Evolutionary conservation across 1,140 invertebrate species (phyloP).

Genomic region (Coboldia fuscipes): DNA sequence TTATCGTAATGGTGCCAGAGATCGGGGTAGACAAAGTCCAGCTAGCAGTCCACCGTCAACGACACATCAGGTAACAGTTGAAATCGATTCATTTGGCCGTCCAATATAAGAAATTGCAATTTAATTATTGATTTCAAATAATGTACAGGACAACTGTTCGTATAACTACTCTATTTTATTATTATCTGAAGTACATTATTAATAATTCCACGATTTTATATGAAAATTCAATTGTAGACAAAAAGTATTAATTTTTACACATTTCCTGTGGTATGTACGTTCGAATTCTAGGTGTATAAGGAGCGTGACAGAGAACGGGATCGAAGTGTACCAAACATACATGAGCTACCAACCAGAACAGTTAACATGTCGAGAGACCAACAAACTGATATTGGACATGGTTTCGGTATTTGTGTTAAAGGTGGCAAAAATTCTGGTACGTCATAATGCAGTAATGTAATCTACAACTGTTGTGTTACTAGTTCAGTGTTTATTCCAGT

Average conservation of each 20-base stretch:
- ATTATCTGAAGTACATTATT: too few relatives aligned
- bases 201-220: too few relatives aligned
- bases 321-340: slow-evolving; percentile 35
- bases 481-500: too few relatives aligned
- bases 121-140: too few relatives aligned
- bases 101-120: too few relatives aligned
- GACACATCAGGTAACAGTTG: slow-evolving; percentile 32
- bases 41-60: slow-evolving; percentile 52
- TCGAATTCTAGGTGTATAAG: slow-evolving; percentile 8
- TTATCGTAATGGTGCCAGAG: slow-evolving; percentile 18
- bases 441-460: too few relatives aligned
- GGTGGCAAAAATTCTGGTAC: slow-evolving; percentile 68
- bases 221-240: too few relatives aligned
- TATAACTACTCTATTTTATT: too few relatives aligned
- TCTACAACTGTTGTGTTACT: too few relatives aligned
- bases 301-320: slow-evolving; percentile 20
- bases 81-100: neutral
- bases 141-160: too few relatives aligned
- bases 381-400: slow-evolving; percentile 47
- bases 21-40: slow-evolving; percentile 30
- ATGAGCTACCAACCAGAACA: slow-evolving; percentile 55
- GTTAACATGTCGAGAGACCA: slow-evolving; percentile 61
- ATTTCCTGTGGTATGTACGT: too few relatives aligned
- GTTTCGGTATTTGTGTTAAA: slow-evolving; percentile 75
- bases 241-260: too few relatives aligned